Percentiles rank a stretch among this genome's conserved stretches.
Evolutionary conservation across 1,140 invertebrate genomes (phyloP).

Genomic region (Drosophila kurseongensis): DNA sequence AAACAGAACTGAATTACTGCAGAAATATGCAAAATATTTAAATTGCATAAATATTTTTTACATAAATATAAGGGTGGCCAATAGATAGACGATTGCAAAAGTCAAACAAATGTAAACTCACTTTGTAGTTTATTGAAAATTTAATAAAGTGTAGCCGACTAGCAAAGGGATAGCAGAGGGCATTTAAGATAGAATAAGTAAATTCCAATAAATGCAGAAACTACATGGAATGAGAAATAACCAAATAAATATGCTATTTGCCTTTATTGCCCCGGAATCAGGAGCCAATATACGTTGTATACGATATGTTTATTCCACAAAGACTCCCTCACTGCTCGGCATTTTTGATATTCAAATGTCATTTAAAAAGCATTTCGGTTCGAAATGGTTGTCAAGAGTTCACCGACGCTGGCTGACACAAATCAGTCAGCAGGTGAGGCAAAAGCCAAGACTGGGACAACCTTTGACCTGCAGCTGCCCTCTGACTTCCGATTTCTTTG

Average conservation of each 20-base stretch:
- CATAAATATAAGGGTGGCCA: constrained; percentile 22
- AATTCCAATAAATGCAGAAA: constrained; percentile 28
- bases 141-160: constrained; percentile 50
- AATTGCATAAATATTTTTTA: constrained; percentile 26
- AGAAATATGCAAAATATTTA: constrained; percentile 55
- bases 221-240: constrained; percentile 22
- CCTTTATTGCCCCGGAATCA: constrained; percentile 48
- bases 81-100: constrained; percentile 3
- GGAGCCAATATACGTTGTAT: constrained; percentile 19
- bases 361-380: constrained; percentile 50
- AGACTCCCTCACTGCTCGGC: constrained; percentile 16
- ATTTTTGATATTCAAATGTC: constrained; percentile 64
- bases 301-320: constrained; percentile 16
- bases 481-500: constrained; percentile 40
- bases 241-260: constrained; percentile 48
- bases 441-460: constrained; percentile 2
- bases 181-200: background rate
- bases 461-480: constrained; percentile 3
- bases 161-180: constrained; percentile 1
- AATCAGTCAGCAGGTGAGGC: constrained; percentile 8
- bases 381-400: constrained; percentile 3
- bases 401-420: constrained; percentile 18
- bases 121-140: constrained; percentile 53
- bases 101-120: constrained; percentile 37
- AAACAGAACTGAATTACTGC: constrained; percentile 46